Evolutionary conservation across 1,140 invertebrate genomes (phyloP).

Genomic region (Pentalonia nigronervosa): DNA sequence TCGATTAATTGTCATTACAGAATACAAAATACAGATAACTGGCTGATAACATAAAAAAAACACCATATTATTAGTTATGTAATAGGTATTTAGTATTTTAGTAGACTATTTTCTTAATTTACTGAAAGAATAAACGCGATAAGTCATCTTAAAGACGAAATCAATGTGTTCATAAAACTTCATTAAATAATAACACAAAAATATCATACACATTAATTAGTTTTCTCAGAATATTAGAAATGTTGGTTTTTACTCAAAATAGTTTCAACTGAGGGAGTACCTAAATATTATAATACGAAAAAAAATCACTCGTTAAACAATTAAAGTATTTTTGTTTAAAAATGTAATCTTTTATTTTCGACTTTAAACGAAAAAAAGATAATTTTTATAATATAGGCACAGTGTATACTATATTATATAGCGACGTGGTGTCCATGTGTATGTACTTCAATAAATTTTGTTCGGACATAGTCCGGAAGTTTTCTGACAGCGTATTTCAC

Average conservation of each 20-base stretch:
- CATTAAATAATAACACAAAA: not conserved
- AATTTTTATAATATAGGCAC: not conserved
- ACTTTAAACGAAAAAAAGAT: not conserved
- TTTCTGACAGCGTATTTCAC: not conserved
- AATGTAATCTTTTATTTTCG: not conserved
- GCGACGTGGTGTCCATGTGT: not conserved
- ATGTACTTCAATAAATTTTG: not conserved
- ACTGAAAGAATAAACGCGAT: not conserved
- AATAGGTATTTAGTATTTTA: not conserved
- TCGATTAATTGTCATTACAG: not conserved
- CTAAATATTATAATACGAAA: not conserved
- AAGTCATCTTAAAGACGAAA: not conserved
- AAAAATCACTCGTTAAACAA: not conserved
- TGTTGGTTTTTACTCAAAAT: not conserved
- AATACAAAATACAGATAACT: not conserved
- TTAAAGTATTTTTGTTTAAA: not conserved
- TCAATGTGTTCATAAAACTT: not conserved
- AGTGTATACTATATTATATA: not conserved
- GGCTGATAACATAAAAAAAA: not conserved
- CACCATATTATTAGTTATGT: not conserved
- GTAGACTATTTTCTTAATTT: not conserved
- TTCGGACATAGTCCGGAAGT: not conserved
- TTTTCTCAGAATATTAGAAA: not conserved
- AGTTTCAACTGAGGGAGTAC: not conserved
- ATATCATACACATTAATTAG: not conserved